phyloP scores from a whole-genome alignment of 2,797 vertebrate species.

The Phylloscopus collybita region DNA sequence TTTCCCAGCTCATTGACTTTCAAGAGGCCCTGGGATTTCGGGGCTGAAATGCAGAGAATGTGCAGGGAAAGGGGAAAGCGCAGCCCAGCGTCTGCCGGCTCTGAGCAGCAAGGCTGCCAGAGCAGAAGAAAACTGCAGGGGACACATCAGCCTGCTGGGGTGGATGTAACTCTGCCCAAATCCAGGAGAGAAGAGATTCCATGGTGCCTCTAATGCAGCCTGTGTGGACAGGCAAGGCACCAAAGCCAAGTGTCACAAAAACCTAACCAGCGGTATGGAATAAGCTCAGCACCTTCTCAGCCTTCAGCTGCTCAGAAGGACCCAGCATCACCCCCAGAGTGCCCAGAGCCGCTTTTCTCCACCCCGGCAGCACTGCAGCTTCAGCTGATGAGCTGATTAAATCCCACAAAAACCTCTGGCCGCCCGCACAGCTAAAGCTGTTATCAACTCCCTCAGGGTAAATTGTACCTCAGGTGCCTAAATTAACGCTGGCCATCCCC shows the following conservation, averaged over 20 bases:
- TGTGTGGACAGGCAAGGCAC: not conserved
- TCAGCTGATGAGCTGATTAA: not conserved
- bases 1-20: not conserved
- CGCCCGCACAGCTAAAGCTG: not conserved
- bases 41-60: not conserved
- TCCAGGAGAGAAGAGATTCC: not conserved
- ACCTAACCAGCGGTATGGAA: not conserved
- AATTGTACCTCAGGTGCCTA: not conserved
- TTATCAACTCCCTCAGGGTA: not conserved
- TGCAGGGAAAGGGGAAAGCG: not conserved
- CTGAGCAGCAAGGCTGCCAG: not conserved
- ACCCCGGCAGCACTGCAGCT: not conserved
- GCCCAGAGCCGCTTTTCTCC: not conserved
- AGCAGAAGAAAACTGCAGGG: not conserved
- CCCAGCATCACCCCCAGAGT: not conserved
- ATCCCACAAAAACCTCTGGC: not conserved
- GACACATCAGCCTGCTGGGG: not conserved
- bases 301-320: not conserved
- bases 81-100: not conserved
- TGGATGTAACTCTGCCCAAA: accelerated
- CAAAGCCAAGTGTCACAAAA: not conserved
- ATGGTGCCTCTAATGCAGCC: not conserved
- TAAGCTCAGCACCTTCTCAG: accelerated
- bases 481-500: accelerated
- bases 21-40: not conserved